Evolutionary conservation across 1,140 invertebrate species (phyloP).

Genomic region (Drosophila cardini): DNA sequence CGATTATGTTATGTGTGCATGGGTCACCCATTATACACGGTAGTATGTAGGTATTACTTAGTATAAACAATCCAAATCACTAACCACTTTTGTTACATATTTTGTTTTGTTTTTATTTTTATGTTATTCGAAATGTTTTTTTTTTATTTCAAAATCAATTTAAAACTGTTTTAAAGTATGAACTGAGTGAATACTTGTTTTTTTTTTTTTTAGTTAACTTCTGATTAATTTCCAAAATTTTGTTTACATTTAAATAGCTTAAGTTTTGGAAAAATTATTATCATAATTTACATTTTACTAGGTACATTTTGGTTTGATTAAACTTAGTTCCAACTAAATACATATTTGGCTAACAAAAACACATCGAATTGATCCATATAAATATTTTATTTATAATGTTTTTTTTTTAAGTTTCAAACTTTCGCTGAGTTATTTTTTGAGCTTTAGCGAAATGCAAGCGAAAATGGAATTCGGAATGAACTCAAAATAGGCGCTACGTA

Average conservation of each 20-base stretch:
- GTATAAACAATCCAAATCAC: constrained; percentile 79
- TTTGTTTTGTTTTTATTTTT: constrained; percentile 9
- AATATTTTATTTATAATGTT: not conserved
- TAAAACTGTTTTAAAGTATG: not conserved
- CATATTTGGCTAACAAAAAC: constrained; percentile 44
- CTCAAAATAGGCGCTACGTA: constrained; percentile 8
- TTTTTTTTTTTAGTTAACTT: not conserved
- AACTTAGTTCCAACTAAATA: constrained; percentile 69
- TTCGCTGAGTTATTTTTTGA: no score
- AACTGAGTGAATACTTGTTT: constrained; percentile 28
- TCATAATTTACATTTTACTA: constrained; percentile 83
- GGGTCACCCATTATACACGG: constrained; percentile 54
- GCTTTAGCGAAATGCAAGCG: constrained; percentile 4
- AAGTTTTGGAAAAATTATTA: constrained; percentile 71
- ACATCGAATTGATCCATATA: constrained; percentile 11
- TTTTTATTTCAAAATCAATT: constrained; percentile 33
- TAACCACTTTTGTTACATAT: constrained; percentile 75
- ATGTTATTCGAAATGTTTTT: not conserved
- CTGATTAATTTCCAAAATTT: not conserved
- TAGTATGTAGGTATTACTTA: constrained; percentile 45
- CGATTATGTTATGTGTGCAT: constrained; percentile 51
- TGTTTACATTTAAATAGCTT: constrained; percentile 54
- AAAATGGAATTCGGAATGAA: not conserved
- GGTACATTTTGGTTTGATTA: constrained; percentile 79
- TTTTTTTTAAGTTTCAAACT: constrained; percentile 1